Conservation (phyloP, 1,140 invertebrate genomes). For the Drosophila tropicalis region DNA sequence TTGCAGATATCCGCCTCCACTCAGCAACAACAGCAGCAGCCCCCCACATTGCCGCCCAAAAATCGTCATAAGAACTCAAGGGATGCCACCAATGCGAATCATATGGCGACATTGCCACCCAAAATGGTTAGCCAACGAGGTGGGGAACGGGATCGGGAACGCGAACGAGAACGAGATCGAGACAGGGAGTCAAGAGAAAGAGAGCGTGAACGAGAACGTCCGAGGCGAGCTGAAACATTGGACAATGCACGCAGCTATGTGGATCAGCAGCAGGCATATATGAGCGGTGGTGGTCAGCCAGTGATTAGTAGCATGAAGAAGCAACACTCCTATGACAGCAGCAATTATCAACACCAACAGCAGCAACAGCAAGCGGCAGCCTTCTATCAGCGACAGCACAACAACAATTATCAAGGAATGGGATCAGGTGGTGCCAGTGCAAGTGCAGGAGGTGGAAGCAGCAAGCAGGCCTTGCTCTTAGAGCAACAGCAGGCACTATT, state of each 20-base stretch:
- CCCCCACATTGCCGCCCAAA: constrained; percentile 79
- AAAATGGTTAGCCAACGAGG: constrained; percentile 66
- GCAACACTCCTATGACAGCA: constrained; percentile 79
- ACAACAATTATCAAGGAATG: constrained; percentile 68
- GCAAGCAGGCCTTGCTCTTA: constrained; percentile 53
- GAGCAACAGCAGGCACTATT: constrained; percentile 69
- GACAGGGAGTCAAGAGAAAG: constrained; percentile 29
- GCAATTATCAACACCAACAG: constrained; percentile 71
- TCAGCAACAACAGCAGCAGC: constrained; percentile 60
- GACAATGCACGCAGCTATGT: constrained; percentile 77
- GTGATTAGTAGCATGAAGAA: constrained; percentile 70
- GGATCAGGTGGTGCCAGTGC: not conserved
- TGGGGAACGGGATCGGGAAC: constrained; percentile 38
- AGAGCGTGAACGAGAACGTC: constrained; percentile 55
- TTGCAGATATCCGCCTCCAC: constrained; percentile 49
- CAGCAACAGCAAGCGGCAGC: constrained; percentile 62
- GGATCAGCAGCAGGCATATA: constrained; percentile 54
- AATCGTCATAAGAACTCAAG: constrained; percentile 73
- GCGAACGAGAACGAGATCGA: constrained; percentile 32
- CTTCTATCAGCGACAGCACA: constrained; percentile 65
- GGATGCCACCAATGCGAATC: constrained; percentile 69
- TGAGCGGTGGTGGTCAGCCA: constrained; percentile 32
- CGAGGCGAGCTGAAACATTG: constrained; percentile 69
- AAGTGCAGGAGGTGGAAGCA: constrained; percentile 46
- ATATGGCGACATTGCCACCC: constrained; percentile 75